Evolutionary conservation across 2,113 vertebrate species (phyloP).

Genomic region (Ranitomeya imitator): DNA sequence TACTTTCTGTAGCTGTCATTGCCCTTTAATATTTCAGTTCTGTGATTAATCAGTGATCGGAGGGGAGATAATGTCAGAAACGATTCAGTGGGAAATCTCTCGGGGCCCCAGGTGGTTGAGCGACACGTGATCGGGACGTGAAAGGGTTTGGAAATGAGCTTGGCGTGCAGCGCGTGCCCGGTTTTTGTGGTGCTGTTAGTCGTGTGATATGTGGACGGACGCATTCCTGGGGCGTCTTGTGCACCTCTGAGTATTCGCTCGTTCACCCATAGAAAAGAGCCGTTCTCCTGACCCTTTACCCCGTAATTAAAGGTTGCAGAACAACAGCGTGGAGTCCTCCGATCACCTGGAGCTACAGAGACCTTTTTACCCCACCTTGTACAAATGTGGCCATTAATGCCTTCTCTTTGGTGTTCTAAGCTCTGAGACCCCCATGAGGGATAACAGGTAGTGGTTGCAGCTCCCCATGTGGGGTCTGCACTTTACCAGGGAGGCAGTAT

Average conservation of each 20-base stretch:
- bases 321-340: neutral
- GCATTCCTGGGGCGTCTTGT: neutral
- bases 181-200: neutral
- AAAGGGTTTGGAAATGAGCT: conserved; percentile 1
- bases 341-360: neutral
- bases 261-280: neutral
- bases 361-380: neutral
- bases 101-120: neutral
- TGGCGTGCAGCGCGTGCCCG: neutral
- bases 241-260: neutral
- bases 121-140: neutral
- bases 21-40: neutral
- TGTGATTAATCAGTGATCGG: neutral
- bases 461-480: no score
- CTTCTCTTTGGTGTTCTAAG: no score
- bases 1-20: neutral
- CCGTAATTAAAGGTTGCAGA: neutral
- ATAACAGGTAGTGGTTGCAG: no score
- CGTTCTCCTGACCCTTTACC: neutral
- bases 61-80: neutral
- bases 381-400: no score
- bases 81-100: neutral
- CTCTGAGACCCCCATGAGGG: no score
- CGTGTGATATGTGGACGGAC: conserved; percentile 1
- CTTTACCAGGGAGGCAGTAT: no score